Conservation (phyloP, 2,888 invertebrate species). For the Drosophila atripex region DNA sequence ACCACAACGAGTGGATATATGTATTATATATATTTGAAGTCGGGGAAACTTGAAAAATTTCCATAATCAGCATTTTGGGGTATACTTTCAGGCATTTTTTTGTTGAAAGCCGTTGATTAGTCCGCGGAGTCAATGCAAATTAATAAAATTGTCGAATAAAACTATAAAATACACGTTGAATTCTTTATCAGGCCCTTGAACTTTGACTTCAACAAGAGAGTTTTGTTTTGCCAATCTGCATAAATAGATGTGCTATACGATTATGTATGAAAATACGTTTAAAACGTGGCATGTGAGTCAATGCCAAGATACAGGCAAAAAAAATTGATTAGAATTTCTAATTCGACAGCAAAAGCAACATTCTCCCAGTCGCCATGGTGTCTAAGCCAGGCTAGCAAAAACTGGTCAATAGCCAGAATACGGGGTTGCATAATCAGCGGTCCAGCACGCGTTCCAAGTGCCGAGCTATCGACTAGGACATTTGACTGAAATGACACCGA, state of each 20-base stretch:
- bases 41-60: constrained; percentile 7
- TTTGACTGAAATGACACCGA: background rate
- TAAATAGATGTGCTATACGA: constrained; percentile 11
- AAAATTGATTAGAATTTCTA: constrained; percentile 68
- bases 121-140: constrained; percentile 16
- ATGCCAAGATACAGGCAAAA: constrained; percentile 15
- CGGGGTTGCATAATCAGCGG: constrained; percentile 56
- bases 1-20: constrained; percentile 11
- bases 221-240: constrained; percentile 22
- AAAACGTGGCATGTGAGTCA: constrained; percentile 30
- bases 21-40: background rate
- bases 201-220: constrained; percentile 19
- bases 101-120: background rate
- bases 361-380: constrained; percentile 59
- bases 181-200: constrained; percentile 37
- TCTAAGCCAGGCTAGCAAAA: constrained; percentile 43
- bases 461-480: constrained; percentile 24
- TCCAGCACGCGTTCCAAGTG: constrained; percentile 59
- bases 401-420: constrained; percentile 7
- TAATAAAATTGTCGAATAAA: background rate
- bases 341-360: constrained; percentile 37
- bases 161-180: background rate
- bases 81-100: constrained; percentile 22
- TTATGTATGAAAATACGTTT: too few relatives aligned
- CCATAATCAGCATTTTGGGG: constrained; percentile 1